A percentile compares a stretch with the other conserved stretches of the same genome.
Evolutionary conservation across 2,113 vertebrate genomes (phyloP).

Genomic region (Carlito syrichta): DNA sequence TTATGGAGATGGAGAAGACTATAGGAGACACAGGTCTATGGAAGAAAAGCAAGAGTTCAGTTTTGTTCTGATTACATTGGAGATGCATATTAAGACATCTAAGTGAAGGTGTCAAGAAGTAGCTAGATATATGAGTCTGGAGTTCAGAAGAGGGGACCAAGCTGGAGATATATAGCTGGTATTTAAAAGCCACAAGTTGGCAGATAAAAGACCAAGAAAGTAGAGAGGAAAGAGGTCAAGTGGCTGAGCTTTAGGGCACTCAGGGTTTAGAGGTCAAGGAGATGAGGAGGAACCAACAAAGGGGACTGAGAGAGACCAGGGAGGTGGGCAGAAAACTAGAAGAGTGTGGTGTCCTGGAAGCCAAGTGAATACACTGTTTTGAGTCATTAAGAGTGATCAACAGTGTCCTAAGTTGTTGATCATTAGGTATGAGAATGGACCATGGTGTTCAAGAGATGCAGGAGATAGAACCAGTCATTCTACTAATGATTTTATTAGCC

Average conservation of each 20-base stretch:
- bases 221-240: background rate
- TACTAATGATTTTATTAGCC: background rate
- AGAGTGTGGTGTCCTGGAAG: background rate
- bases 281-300: background rate
- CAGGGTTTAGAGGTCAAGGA: background rate
- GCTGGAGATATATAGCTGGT: background rate
- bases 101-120: background rate
- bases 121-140: background rate
- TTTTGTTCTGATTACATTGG: constrained; percentile 9
- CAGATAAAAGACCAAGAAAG: background rate
- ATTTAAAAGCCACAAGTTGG: background rate
- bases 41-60: background rate
- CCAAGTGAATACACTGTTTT: background rate
- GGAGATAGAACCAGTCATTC: background rate
- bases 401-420: background rate
- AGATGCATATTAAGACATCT: background rate
- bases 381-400: background rate
- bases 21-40: background rate
- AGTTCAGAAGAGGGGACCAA: background rate
- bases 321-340: background rate
- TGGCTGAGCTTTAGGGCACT: background rate
- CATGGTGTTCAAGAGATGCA: background rate
- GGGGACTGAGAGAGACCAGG: background rate
- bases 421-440: background rate
- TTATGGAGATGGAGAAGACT: background rate